These are phyloP conservation scores for Papilio helenus DNA, from an alignment of 1,140 invertebrate genomes.

Conservation along the genomic window DNA sequence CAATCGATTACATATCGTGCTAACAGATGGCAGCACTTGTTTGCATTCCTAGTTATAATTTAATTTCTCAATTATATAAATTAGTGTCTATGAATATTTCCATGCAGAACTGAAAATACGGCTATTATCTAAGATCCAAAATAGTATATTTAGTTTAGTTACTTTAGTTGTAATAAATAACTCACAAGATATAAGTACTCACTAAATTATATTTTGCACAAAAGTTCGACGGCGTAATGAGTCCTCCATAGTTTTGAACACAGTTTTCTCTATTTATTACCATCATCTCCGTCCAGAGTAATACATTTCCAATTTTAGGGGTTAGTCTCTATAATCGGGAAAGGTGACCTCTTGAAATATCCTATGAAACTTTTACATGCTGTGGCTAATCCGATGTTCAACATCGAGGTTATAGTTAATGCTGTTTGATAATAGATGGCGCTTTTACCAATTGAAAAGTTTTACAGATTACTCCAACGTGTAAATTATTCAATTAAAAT, in stretches of 20 bases:
- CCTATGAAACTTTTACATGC: neutral
- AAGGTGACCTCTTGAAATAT: conserved; percentile 21
- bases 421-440: conserved; percentile 33
- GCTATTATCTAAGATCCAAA: neutral
- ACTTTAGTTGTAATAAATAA: neutral
- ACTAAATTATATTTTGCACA: conserved; percentile 61
- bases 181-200: conserved; percentile 41
- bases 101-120: too few relatives aligned
- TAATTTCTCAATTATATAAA: too few relatives aligned
- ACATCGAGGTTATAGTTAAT: neutral
- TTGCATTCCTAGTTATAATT: neutral
- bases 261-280: conserved; percentile 53
- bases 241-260: conserved; percentile 40
- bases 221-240: conserved; percentile 61
- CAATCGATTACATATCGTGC: neutral
- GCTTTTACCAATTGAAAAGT: neutral
- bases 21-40: neutral
- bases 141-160: neutral
- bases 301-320: conserved; percentile 47
- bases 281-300: conserved; percentile 56
- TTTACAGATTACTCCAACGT: neutral
- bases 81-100: too few relatives aligned
- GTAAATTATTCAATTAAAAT: too few relatives aligned
- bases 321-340: conserved; percentile 54
- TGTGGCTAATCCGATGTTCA: neutral